Evolutionary conservation across 2,113 vertebrate genomes (phyloP), one percentile per base, ranked within the genome.

Genomic region (Eurypyga helias): DNA sequence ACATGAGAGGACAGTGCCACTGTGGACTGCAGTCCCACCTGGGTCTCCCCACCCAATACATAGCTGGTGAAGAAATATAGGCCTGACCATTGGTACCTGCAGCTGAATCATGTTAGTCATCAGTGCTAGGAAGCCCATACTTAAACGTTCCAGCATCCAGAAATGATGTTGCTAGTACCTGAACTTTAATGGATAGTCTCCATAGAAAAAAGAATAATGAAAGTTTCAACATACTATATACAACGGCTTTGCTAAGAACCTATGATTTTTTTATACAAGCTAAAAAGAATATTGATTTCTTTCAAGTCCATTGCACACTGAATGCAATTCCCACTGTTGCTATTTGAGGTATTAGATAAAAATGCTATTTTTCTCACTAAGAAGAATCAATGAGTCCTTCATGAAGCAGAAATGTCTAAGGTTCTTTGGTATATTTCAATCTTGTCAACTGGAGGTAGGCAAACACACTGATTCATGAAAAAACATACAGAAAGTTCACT

Each of bases 211-310:
- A 8, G 5, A 54, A 48, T 19, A 62, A 89, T 41, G 31, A 48
- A 20, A 72, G 29, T 70, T 88, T 93, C 62, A 70, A 28, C 54
- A 80, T 36, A 57, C 8, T 46, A 13, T 25, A 45, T 23, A 7
- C 19, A 61, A 36, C 13, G 11, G 23, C 51, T 92, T 90, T 73
- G n/a, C 49, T 87, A 88, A 93, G 25, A 88, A 76, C 17, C 26
- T 61, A 36, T 21, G 33, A 16, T 21, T 73, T 91, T 87, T 87
- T 79, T 21, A 91, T 33, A 52, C 17, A 81, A 83, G n/a, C 25
- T 83, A 80, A 90, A 90, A 86, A 81, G 26, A 70, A 66, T 66
- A 96, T 73, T 36, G 66, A 90, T 93, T 93, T 61, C 11, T 88
- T 93, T 95, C 76, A 72, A 86, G 71, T 77, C 36, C 60, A 54